These are phyloP conservation scores for Litocranius walleri DNA, from an alignment of 2,113 vertebrate genomes.

Conservation along the genomic window DNA sequence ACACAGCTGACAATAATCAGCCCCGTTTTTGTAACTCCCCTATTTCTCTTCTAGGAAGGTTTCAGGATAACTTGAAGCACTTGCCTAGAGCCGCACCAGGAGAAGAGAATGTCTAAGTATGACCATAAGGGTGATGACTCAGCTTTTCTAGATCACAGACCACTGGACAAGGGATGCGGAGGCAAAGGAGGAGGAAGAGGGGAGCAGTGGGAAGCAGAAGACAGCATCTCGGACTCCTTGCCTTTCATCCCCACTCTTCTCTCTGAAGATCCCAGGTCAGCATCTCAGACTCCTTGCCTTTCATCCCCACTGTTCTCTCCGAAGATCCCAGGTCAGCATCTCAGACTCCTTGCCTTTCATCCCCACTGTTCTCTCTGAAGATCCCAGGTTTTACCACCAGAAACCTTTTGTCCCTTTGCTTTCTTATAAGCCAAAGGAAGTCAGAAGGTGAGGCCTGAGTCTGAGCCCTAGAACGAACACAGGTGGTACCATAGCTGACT, in stretches of 20 bases:
- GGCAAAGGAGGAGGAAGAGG: neutral
- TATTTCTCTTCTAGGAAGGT: neutral
- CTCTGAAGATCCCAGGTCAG: too few relatives aligned
- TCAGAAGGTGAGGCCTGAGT: neutral
- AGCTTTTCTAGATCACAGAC: neutral
- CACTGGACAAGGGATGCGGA: neutral
- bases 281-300: too few relatives aligned
- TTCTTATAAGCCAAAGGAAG: neutral
- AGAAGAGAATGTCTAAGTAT: neutral
- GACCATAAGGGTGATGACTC: too few relatives aligned
- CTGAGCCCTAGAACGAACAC: too few relatives aligned
- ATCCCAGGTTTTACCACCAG: neutral
- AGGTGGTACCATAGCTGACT: accelerated
- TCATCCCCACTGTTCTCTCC: too few relatives aligned
- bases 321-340: too few relatives aligned
- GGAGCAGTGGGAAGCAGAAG: accelerated
- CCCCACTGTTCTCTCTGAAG: neutral
- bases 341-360: too few relatives aligned
- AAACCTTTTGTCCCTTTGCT: neutral
- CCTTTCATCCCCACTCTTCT: neutral
- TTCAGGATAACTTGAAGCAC: neutral
- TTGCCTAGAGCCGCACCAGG: neutral
- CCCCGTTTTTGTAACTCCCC: neutral
- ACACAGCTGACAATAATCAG: neutral
- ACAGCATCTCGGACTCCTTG: neutral